phyloP scores from a whole-genome alignment of 1,140 invertebrate genomes.

The Eciton burchellii region DNA sequence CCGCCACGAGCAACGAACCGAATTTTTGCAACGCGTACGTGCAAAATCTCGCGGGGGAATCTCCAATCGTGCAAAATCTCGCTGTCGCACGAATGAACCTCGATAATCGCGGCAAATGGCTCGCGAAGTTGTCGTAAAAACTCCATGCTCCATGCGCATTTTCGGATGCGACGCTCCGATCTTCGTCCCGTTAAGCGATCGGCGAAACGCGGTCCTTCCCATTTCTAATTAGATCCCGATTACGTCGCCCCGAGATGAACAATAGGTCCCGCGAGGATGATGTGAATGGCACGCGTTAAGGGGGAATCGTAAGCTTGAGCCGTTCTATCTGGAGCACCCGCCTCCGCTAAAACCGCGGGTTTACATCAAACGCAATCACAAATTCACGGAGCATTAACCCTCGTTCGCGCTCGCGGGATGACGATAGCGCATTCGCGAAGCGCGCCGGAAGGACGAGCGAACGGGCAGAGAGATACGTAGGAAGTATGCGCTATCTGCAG shows the following conservation, averaged over 20 bases:
- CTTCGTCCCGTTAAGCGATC: background rate
- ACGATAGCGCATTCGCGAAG: conserved; percentile 52
- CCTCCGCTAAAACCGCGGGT: conserved; percentile 65
- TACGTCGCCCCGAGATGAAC: conserved; percentile 21
- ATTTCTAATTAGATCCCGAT: conserved; percentile 3
- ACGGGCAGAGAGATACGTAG: conserved; percentile 47
- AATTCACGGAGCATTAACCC: conserved; percentile 78
- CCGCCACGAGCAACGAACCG: conserved; percentile 36
- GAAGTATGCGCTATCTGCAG: conserved; percentile 78
- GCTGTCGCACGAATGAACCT: conserved; percentile 41
- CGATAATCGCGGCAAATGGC: conserved; percentile 37
- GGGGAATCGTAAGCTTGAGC: conserved; percentile 24
- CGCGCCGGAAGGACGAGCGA: conserved; percentile 62
- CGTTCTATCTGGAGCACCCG: conserved; percentile 6
- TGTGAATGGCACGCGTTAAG: background rate
- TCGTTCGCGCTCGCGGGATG: conserved; percentile 37
- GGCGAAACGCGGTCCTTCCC: background rate
- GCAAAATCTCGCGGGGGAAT: conserved; percentile 29
- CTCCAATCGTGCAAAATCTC: conserved; percentile 13
- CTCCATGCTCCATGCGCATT: conserved; percentile 24
- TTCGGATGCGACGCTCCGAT: background rate
- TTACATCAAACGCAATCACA: conserved; percentile 78
- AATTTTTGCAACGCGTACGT: conserved; percentile 35
- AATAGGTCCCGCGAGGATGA: conserved; percentile 4
- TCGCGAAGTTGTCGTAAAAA: conserved; percentile 44